Conservation (phyloP, 2,113 vertebrate species). For the rat (Rattus norvegicus) region DNA sequence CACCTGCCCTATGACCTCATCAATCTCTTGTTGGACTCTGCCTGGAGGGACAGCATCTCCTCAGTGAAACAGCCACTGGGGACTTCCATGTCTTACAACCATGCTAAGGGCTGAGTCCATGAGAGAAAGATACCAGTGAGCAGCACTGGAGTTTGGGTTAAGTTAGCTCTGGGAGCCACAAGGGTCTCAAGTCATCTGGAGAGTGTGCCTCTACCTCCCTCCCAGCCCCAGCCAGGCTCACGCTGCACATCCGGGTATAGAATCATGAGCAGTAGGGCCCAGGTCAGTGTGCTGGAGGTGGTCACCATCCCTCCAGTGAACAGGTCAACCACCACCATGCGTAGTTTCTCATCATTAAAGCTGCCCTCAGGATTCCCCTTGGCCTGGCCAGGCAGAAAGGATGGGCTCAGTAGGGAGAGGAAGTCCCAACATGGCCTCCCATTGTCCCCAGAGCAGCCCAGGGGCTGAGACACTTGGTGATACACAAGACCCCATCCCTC, state of each 20-base stretch:
- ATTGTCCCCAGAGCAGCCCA: accelerated
- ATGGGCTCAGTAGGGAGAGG: not conserved
- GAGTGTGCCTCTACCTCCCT: too few relatives aligned
- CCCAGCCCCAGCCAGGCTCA: constrained; percentile 55
- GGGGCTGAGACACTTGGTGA: too few relatives aligned
- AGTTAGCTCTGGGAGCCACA: accelerated
- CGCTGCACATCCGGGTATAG: constrained; percentile 84
- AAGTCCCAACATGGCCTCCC: accelerated
- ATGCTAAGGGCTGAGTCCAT: accelerated
- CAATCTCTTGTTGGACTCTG: constrained; percentile 85
- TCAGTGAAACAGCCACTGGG: not conserved
- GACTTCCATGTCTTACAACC: not conserved
- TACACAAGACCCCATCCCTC: accelerated
- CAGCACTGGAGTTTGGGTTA: too few relatives aligned
- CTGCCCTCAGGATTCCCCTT: constrained; percentile 69
- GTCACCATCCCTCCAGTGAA: constrained; percentile 80
- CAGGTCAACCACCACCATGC: constrained; percentile 72
- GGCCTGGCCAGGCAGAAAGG: constrained; percentile 67
- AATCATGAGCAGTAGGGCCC: constrained; percentile 86
- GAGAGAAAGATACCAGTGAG: too few relatives aligned
- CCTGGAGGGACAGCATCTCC: constrained; percentile 58
- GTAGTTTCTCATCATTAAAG: constrained; percentile 82
- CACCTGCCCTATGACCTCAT: constrained; percentile 82
- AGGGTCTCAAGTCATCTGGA: accelerated
- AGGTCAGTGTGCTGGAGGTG: constrained; percentile 81